Evolutionary conservation across 37 sponge, comb jelly and placozoan species (phyloP), one percentile per base, ranked within the genome.

Genomic region (Tethya wilhelma): DNA sequence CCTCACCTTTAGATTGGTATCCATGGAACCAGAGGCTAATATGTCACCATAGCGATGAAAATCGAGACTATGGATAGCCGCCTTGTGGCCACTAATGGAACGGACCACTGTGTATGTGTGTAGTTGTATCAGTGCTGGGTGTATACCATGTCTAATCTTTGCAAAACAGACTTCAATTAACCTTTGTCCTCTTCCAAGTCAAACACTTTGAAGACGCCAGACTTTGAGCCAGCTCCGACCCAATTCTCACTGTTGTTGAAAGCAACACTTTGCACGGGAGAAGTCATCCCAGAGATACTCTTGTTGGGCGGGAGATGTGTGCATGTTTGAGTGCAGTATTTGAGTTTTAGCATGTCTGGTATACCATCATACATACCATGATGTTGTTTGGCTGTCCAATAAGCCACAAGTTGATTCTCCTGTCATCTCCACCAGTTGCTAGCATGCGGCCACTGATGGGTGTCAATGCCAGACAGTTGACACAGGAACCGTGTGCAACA

Each of bases 21-120:
- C 99, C 80, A 92, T 73, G 32, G 99, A 98, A 25, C 99, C 99
- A 2, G 99, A 94, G 42, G 91, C 99, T 32, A 98, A 79, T 40
- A 98, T 94, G 71, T 96, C 95, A 30, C 97, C 99, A 92, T 86
- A 96, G 64, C 93, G 90, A 74, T 98, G 99, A 64, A 98, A 95
- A 40, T 92, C 91, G 34, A 98, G 76, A 34, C 93, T 80, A 33
- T 56, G 59, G 1, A 96, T 70, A 25, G 89, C 84, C 37, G 94
- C 81, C 73, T 91, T 96, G 85, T 98, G 99, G 9, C 97, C 97
- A 71, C 93, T 81, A 19, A 98, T 89, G 1, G 95, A 88, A 22
- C 99, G 82, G 7, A 98, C 71, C 70, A 73, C 98, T 97, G 79
- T 38, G 67, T 28, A 37, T 2, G 40, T 12, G 57, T 31, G 12